Conservation (phyloP, 2,113 vertebrate genomes). For the Plectropomus leopardus region DNA sequence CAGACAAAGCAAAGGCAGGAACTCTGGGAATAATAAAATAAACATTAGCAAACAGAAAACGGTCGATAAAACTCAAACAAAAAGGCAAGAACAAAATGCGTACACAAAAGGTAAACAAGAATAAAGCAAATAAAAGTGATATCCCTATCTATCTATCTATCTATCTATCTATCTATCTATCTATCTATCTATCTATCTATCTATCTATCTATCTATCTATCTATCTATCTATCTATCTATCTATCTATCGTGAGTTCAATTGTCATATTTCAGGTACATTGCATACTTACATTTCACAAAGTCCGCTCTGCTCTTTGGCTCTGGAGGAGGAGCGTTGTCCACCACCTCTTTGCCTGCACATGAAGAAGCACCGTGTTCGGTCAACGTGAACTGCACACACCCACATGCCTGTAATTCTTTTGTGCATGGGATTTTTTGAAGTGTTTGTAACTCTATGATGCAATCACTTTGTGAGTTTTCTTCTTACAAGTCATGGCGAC, state of each 20-base stretch:
- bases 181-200: too few relatives aligned
- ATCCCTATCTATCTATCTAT: too few relatives aligned
- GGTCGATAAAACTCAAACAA: too few relatives aligned
- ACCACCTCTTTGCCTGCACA: slow-evolving; percentile 82
- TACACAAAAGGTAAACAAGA: too few relatives aligned
- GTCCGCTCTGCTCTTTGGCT: slow-evolving; percentile 83
- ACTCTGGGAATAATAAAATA: too few relatives aligned
- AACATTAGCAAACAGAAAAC: too few relatives aligned
- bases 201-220: too few relatives aligned
- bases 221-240: too few relatives aligned
- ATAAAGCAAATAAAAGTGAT: too few relatives aligned
- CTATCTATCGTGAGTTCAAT: background rate
- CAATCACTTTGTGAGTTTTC: background rate
- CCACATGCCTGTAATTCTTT: slow-evolving; percentile 53
- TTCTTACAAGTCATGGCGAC: background rate
- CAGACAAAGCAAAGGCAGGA: too few relatives aligned
- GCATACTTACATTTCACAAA: slow-evolving; percentile 85
- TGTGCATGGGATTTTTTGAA: background rate
- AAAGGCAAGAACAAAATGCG: too few relatives aligned
- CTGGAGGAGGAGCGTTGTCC: slow-evolving; percentile 76
- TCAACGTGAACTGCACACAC: slow-evolving; percentile 4
- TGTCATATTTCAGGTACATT: background rate
- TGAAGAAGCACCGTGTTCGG: slow-evolving; percentile 26
- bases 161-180: too few relatives aligned
- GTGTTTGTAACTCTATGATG: background rate